Percentiles rank a stretch among this genome's conserved stretches.
phyloP scores from a whole-genome alignment of 1,140 invertebrate species.

The Drosophila sulfurigaster region DNA sequence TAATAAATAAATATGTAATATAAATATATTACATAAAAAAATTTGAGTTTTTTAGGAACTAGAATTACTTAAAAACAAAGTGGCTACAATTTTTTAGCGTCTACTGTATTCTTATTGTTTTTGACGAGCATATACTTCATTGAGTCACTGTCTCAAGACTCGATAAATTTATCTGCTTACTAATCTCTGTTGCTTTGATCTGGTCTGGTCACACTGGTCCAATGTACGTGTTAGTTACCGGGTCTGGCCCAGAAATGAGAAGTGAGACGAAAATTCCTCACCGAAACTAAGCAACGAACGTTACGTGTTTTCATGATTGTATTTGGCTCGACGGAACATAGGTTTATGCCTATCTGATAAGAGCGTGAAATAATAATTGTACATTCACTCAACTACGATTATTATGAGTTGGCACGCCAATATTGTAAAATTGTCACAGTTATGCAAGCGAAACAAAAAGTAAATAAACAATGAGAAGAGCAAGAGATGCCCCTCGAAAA shows the following conservation, averaged over 20 bases:
- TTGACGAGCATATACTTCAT: background rate
- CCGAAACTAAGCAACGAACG: conserved; percentile 19
- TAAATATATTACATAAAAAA: background rate
- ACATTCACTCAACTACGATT: conserved; percentile 11
- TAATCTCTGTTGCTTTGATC: background rate
- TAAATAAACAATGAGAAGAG: background rate
- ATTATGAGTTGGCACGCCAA: conserved; percentile 40
- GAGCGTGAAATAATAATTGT: conserved; percentile 11
- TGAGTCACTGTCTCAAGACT: background rate
- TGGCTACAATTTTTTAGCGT: too few species aligned
- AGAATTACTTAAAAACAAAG: too few species aligned
- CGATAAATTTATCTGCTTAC: conserved; percentile 7
- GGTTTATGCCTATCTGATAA: conserved; percentile 46
- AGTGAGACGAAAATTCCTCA: conserved; percentile 30
- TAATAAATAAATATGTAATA: background rate
- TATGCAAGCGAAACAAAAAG: conserved; percentile 24
- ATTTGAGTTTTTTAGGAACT: too few species aligned
- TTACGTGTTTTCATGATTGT: conserved; percentile 37
- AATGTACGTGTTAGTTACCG: conserved; percentile 4
- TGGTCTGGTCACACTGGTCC: conserved; percentile 6
- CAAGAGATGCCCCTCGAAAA: background rate
- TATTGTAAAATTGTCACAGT: conserved; percentile 5
- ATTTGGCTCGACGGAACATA: conserved; percentile 5
- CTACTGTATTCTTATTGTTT: too few species aligned
- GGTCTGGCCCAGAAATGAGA: conserved; percentile 7